Conservation (phyloP, 2,113 vertebrate species). For the Sturnus vulgaris region DNA sequence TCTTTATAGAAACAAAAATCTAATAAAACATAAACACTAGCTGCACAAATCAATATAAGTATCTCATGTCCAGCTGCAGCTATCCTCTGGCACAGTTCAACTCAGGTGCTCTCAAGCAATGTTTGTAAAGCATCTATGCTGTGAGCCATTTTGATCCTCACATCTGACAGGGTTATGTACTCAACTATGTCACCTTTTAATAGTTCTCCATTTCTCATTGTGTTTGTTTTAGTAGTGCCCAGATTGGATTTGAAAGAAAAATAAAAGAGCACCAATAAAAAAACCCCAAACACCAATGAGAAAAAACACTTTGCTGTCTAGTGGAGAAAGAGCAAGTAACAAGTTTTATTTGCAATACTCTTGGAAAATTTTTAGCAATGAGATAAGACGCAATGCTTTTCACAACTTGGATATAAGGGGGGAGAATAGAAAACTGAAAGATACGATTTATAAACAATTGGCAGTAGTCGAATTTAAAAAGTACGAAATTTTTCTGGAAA, state of each 20-base stretch:
- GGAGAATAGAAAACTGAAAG: not conserved
- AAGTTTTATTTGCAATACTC: not conserved
- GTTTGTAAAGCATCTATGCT: slow-evolving; percentile 46
- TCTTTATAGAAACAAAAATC: not conserved
- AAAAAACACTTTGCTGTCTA: not conserved
- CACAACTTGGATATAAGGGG: not conserved
- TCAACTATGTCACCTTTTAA: slow-evolving; percentile 61
- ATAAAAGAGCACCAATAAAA: not conserved
- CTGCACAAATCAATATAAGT: not conserved
- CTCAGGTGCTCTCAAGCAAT: slow-evolving; percentile 12
- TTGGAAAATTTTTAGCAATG: not conserved
- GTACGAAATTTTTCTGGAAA: not conserved
- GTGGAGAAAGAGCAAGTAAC: not conserved
- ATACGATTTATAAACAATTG: not conserved
- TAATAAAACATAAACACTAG: not conserved
- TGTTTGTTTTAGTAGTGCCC: slow-evolving; percentile 53
- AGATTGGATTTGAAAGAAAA: not conserved
- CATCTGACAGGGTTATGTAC: slow-evolving; percentile 57
- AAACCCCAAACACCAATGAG: rapidly evolving
- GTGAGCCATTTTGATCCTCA: slow-evolving; percentile 36
- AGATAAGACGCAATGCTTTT: not conserved
- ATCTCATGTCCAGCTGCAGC: slow-evolving; percentile 3
- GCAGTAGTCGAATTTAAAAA: not conserved
- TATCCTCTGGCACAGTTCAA: not conserved
- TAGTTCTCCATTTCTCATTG: slow-evolving; percentile 39